Conservation (phyloP, 2,797 vertebrate species). For the Peromyscus attwateri region DNA sequence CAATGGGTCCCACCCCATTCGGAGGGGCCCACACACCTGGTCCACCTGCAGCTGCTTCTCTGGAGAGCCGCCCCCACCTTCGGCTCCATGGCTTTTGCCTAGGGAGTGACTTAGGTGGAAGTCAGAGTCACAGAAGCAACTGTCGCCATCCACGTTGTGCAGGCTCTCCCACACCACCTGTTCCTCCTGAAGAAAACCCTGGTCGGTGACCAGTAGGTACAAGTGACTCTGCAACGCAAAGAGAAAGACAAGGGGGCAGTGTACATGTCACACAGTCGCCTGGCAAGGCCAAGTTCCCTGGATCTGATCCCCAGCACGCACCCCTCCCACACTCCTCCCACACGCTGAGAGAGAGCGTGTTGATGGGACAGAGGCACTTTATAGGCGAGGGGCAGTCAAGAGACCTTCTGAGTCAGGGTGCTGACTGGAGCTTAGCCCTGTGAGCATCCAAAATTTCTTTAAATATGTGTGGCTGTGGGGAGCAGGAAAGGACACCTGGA, state of each 20-base stretch:
- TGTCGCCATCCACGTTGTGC: conserved; percentile 96
- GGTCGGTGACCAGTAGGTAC: conserved; percentile 97
- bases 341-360: neutral
- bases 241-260: neutral
- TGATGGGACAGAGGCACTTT: fast-evolving
- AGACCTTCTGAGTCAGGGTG: neutral
- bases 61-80: neutral
- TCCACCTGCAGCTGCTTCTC: conserved; percentile 91
- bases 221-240: conserved; percentile 91
- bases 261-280: neutral
- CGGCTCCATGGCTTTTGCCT: conserved; percentile 84
- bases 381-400: neutral
- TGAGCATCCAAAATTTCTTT: neutral
- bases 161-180: conserved; percentile 96
- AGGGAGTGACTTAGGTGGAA: conserved; percentile 92
- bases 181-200: conserved; percentile 96
- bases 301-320: too few relatives aligned
- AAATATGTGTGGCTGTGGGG: neutral
- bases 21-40: conserved; percentile 88
- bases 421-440: fast-evolving
- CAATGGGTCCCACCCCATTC: neutral
- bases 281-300: too few relatives aligned
- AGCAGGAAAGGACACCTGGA: neutral
- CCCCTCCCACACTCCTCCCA: neutral
- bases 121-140: conserved; percentile 95